A percentile compares a stretch with the other conserved stretches of the same genome.
phyloP scores from a whole-genome alignment of 2,888 invertebrate species.

The Smittia aterrima region DNA sequence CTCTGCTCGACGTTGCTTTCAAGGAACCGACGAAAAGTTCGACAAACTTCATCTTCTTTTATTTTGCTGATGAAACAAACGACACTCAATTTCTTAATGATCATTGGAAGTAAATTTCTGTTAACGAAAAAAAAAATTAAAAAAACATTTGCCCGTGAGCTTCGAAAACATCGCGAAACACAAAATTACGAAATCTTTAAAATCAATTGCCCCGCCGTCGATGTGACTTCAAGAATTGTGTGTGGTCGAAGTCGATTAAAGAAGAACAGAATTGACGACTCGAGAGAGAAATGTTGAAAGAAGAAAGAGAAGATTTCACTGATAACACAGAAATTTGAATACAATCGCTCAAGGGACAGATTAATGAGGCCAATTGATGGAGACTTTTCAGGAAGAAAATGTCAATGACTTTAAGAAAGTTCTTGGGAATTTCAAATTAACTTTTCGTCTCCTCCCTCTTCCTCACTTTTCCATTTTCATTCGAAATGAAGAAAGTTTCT shows the following conservation, averaged over 20 bases:
- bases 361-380: not conserved
- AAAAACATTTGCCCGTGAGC: not conserved
- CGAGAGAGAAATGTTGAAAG: not conserved
- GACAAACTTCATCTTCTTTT: too few species aligned
- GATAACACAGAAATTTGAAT: conserved; percentile 14
- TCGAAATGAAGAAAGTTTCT: too few species aligned
- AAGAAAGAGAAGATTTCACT: not conserved
- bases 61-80: conserved; percentile 5
- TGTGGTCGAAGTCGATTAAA: conserved; percentile 13
- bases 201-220: conserved; percentile 37
- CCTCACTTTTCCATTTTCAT: too few species aligned
- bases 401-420: too few species aligned
- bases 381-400: not conserved
- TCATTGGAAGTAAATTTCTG: not conserved
- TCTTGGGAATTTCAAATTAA: too few species aligned
- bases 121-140: not conserved
- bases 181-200: conserved; percentile 37
- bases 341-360: not conserved
- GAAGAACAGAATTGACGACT: not conserved
- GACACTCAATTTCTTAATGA: conserved; percentile 15
- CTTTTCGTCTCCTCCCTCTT: too few species aligned
- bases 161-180: conserved; percentile 7
- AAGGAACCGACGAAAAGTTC: not conserved
- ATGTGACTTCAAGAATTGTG: conserved; percentile 18
- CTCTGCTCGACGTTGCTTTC: not conserved